A percentile compares a stretch with the other conserved stretches of the same genome.
These are phyloP conservation scores for Intellagama lesueurii DNA, from an alignment of 2,797 vertebrate species.

Conservation along the genomic window DNA sequence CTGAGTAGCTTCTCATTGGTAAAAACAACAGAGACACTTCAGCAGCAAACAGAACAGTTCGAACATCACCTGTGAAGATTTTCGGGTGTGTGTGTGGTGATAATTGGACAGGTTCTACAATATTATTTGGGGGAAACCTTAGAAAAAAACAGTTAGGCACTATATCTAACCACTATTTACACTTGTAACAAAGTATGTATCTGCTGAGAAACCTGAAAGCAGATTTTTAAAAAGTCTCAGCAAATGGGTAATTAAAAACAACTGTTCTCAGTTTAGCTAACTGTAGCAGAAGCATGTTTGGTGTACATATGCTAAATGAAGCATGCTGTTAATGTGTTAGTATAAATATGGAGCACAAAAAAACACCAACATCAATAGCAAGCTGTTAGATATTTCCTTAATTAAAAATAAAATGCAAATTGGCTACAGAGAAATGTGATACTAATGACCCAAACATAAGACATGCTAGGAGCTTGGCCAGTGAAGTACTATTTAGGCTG, in stretches of 20 bases:
- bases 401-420: conserved; percentile 39
- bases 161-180: not conserved
- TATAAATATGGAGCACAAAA: conserved; percentile 36
- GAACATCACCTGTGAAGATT: not conserved
- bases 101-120: not conserved
- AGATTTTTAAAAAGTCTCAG: conserved; percentile 22
- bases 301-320: conserved; percentile 53
- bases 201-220: conserved; percentile 5
- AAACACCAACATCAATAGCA: conserved; percentile 39
- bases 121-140: not conserved
- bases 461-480: not conserved
- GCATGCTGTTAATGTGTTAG: conserved; percentile 48
- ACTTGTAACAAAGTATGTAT: not conserved
- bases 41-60: not conserved
- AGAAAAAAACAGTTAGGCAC: not conserved
- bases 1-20: too few species aligned
- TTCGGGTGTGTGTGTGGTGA: not conserved
- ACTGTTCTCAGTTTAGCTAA: conserved; percentile 15
- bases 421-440: conserved; percentile 23
- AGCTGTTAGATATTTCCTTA: conserved; percentile 34
- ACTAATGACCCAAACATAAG: conserved; percentile 14
- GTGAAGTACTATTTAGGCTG: not conserved
- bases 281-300: not conserved
- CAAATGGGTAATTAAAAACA: conserved; percentile 14
- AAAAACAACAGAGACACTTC: not conserved